Percentiles rank a stretch among this genome's conserved stretches.
Conservation (phyloP, 1,140 invertebrate genomes). For the Drosophila kohkoa region DNA sequence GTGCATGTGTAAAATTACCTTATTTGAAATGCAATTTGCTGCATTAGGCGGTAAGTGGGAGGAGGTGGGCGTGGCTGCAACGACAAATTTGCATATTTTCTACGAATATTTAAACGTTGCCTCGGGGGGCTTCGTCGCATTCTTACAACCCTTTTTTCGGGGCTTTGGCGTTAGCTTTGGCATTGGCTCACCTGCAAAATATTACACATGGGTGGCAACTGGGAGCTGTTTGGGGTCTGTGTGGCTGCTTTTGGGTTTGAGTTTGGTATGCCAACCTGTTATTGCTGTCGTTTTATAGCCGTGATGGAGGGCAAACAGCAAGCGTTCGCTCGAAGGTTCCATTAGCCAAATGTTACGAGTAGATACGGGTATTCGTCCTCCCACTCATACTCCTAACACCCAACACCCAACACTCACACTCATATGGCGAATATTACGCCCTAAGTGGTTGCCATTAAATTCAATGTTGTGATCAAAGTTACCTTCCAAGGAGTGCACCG, state of each 20-base stretch:
- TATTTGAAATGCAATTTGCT: slow-evolving; percentile 78
- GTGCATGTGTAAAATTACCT: slow-evolving; percentile 76
- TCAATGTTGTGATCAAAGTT: slow-evolving; percentile 48
- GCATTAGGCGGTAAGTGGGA: slow-evolving; percentile 52
- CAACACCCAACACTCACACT: not conserved
- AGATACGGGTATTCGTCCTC: slow-evolving; percentile 19
- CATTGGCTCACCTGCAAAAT: slow-evolving; percentile 24
- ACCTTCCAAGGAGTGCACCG: slow-evolving; percentile 6
- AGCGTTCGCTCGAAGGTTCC: slow-evolving; percentile 48
- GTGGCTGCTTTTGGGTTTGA: slow-evolving; percentile 2
- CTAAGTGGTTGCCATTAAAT: slow-evolving; percentile 56
- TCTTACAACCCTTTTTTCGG: slow-evolving; percentile 24
- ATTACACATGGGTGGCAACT: slow-evolving; percentile 15
- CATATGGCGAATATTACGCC: slow-evolving; percentile 14
- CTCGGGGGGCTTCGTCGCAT: slow-evolving; percentile 16
- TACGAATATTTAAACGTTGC: slow-evolving; percentile 41
- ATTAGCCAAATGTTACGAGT: slow-evolving; percentile 66
- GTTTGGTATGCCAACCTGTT: slow-evolving; percentile 30
- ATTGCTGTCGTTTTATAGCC: slow-evolving; percentile 49
- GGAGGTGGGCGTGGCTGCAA: slow-evolving; percentile 9
- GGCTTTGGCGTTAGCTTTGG: not conserved
- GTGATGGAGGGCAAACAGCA: slow-evolving; percentile 44
- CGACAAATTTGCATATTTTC: slow-evolving; percentile 71
- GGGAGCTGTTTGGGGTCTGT: not conserved
- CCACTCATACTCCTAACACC: not conserved